Conservation (phyloP, 2,797 vertebrate species). For the Oreochromis mossambicus region DNA sequence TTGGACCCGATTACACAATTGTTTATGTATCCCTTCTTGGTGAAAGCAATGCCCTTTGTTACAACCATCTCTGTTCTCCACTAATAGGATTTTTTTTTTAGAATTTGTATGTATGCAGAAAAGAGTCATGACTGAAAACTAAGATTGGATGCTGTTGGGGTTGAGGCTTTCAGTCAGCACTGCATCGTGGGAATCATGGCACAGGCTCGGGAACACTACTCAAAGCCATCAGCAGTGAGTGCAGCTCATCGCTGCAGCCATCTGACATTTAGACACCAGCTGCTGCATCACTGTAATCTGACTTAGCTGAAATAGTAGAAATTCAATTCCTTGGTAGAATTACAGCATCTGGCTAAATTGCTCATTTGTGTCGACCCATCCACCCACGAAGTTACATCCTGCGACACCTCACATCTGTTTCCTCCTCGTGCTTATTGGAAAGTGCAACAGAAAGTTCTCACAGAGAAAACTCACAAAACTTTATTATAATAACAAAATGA, state of each 20-base stretch:
- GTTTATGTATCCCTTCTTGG: no score
- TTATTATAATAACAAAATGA: background rate
- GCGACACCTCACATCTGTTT: background rate
- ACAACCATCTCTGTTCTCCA: background rate
- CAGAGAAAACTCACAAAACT: background rate
- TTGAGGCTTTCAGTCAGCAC: background rate
- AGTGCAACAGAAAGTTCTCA: background rate
- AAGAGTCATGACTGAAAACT: background rate
- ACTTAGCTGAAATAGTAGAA: background rate
- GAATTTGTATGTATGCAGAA: background rate
- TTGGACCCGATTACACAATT: no score
- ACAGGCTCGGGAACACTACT: fast-evolving
- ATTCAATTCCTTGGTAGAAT: background rate
- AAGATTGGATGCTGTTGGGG: background rate
- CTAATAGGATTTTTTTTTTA: background rate
- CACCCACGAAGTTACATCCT: background rate
- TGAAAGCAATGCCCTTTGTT: no score
- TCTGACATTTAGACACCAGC: background rate
- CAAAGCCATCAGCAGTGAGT: background rate
- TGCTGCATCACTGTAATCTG: background rate
- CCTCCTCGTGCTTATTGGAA: background rate
- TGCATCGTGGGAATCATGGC: fast-evolving
- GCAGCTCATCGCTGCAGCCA: background rate
- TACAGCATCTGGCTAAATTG: fast-evolving
- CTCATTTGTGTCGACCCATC: background rate